Evolutionary conservation across 2,797 vertebrate genomes (phyloP), one percentile per base, ranked within the genome.

Genomic region (Scolopax rusticola): DNA sequence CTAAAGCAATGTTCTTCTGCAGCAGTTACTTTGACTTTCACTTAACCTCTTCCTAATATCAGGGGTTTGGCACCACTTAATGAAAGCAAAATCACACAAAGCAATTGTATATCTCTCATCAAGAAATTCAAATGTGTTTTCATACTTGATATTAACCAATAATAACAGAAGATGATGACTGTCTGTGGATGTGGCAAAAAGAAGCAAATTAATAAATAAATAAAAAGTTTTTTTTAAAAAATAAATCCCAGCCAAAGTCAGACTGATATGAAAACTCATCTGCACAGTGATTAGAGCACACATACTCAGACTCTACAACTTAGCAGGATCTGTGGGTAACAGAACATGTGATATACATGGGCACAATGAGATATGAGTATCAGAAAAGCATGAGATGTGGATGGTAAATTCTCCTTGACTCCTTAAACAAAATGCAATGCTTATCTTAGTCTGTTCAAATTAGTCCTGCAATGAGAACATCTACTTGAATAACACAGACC

Each of bases 311-410:
- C 21, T 80, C 40, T 64, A 32, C 6, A 43, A 28, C 7, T 71
- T 33, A 60, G 24, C 36, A 82, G 43, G 36, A 60, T 53, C 36
- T 68, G 10, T n/a, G 17, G 8, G 8, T 56, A 60, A 77, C 24
- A 71, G 24, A 89, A 9, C 10, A 38, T 4, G 5, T 36, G 12
- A 56, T 65, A 61, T 53, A 23, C 32, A 17, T 0, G 0, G 21
- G 24, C 24, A 74, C 12, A 40, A 13, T 28, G 15, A 84, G 73
- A 84, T 81, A 4, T 2, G 2, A 70, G 28, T 64, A 90, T 48
- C 36, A 93, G 53, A 73, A 84, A 56, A 78, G 5, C 23, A 25
- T 40, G 15, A 71, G 16, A 15, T 75, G 25, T 4, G 10, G 48
- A 68, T 40, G 25, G 5, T 15, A 88, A 54, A 73, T 86, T 77